Percentiles rank a stretch among this genome's conserved stretches.
phyloP scores from a whole-genome alignment of 35 echinoderm and acorn worm species.

The Strongylocentrotus purpuratus region DNA sequence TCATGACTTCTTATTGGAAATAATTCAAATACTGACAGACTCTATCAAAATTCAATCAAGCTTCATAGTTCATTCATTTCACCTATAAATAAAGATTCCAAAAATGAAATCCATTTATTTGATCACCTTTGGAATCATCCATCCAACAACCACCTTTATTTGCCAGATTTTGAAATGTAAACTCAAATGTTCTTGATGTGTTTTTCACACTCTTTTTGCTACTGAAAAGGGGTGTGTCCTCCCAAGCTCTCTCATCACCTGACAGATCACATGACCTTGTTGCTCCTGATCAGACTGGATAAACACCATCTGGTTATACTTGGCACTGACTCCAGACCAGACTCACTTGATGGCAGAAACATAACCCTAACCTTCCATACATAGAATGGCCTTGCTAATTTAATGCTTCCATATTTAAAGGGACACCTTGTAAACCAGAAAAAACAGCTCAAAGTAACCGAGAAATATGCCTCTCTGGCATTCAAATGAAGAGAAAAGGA shows the following conservation, averaged over 20 bases:
- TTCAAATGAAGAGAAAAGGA: no score
- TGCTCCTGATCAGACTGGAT: background rate
- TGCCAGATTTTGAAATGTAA: no score
- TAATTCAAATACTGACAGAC: no score
- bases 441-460: background rate
- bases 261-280: constrained; percentile 34
- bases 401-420: constrained; percentile 23
- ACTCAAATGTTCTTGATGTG: background rate
- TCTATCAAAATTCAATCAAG: no score
- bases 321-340: constrained; percentile 5
- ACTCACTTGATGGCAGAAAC: background rate
- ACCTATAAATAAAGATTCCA: no score
- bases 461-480: background rate
- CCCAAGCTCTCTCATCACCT: background rate
- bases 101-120: no score
- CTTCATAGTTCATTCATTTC: no score
- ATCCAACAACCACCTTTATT: no score
- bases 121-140: no score
- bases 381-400: background rate
- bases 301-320: constrained; percentile 43
- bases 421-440: background rate
- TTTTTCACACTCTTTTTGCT: background rate
- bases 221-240: background rate
- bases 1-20: no score
- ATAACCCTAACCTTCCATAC: constrained; percentile 6